These are phyloP conservation scores for Empidonax alnorum DNA, from an alignment of 2,113 vertebrate genomes.

Conservation along the genomic window DNA sequence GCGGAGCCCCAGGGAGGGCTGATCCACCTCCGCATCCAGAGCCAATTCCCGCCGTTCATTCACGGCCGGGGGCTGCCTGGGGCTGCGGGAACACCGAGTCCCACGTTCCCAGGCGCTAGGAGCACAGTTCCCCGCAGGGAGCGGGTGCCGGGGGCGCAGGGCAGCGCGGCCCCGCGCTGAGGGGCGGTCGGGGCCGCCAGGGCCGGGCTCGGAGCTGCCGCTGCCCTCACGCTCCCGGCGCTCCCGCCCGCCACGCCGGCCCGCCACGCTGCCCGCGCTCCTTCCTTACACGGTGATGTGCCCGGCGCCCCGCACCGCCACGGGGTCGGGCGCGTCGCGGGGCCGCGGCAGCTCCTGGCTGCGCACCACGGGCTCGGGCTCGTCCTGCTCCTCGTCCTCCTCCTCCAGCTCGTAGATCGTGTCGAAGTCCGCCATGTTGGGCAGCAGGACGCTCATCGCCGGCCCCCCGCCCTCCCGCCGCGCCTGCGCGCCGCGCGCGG, in stretches of 20 bases:
- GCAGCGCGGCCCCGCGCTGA: not conserved
- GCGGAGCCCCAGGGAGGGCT: not conserved
- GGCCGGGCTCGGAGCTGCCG: not conserved
- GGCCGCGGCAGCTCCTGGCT: slow-evolving; percentile 86
- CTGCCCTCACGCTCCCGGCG: not conserved
- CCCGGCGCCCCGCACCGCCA: slow-evolving; percentile 93
- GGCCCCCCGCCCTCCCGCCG: not conserved
- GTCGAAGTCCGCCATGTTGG: slow-evolving; percentile 99
- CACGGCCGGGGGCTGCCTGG: not conserved
- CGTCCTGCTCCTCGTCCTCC: slow-evolving; percentile 74
- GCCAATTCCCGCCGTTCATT: not conserved
- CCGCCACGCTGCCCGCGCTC: not conserved
- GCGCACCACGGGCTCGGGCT: slow-evolving; percentile 79
- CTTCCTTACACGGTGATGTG: slow-evolving; percentile 97
- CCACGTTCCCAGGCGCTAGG: not conserved
- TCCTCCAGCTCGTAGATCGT: slow-evolving; percentile 98
- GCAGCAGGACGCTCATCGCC: slow-evolving; percentile 89
- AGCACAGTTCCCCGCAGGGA: not conserved
- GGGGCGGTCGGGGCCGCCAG: not conserved
- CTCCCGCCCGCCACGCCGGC: not conserved
- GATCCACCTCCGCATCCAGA: not conserved
- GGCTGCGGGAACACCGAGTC: not conserved
- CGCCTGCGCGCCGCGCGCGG: not conserved
- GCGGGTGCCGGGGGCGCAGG: not conserved
- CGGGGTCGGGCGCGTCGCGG: slow-evolving; percentile 90